phyloP scores from a whole-genome alignment of 92 coral and sea anemone species.

The Bergia puertoricense region DNA sequence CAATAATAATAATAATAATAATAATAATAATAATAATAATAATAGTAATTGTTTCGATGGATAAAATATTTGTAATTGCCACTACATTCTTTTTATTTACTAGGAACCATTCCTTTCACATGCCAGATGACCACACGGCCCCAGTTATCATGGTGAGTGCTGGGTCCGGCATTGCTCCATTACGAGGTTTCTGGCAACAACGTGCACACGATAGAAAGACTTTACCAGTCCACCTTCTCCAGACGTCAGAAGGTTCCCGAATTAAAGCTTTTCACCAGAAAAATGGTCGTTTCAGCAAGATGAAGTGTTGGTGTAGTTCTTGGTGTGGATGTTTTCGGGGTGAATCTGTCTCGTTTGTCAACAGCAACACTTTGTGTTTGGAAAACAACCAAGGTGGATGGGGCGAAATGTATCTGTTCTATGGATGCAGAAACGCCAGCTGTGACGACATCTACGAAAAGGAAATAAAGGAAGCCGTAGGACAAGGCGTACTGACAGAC shows the following conservation, averaged over 20 bases:
- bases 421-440: conserved; percentile 51
- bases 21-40: too few species aligned
- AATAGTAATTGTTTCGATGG: too few species aligned
- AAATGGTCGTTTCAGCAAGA: background rate
- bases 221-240: background rate
- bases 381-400: conserved; percentile 28
- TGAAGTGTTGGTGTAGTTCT: background rate
- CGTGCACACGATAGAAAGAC: conserved; percentile 45
- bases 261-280: background rate
- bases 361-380: background rate
- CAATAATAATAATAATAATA: too few species aligned
- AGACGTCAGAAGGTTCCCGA: background rate
- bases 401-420: conserved; percentile 58
- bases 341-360: background rate
- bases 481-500: conserved; percentile 22
- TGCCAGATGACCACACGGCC: conserved; percentile 53
- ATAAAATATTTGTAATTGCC: background rate
- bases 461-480: conserved; percentile 35
- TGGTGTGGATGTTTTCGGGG: background rate
- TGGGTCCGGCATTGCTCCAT: conserved; percentile 68
- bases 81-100: background rate
- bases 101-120: conserved; percentile 59
- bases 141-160: conserved; percentile 56
- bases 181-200: conserved; percentile 67
- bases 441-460: conserved; percentile 52